A percentile compares a stretch with the other conserved stretches of the same genome.
Conservation (phyloP, 2,888 invertebrate species). For the Taenaris catops region DNA sequence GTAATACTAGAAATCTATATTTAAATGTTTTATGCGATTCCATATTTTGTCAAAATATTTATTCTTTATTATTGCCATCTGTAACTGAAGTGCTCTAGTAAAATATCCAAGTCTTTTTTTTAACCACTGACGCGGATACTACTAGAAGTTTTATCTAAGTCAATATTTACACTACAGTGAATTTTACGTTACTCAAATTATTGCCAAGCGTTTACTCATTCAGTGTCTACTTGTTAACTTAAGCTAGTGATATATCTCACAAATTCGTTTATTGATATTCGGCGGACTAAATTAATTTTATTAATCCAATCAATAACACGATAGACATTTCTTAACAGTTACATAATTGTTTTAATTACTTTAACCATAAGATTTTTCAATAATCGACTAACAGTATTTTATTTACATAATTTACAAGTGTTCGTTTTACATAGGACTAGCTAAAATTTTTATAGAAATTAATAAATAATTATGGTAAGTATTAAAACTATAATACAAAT, state of each 20-base stretch:
- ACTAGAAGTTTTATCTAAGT: slow-evolving; percentile 15
- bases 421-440: slow-evolving; percentile 59
- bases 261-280: slow-evolving; percentile 75
- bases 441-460: slow-evolving; percentile 43
- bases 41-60: not conserved
- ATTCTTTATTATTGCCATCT: slow-evolving; percentile 1
- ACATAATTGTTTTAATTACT: slow-evolving; percentile 39
- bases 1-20: no score
- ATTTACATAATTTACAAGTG: slow-evolving; percentile 46
- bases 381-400: slow-evolving; percentile 21
- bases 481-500: slow-evolving; percentile 27
- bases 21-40: not conserved
- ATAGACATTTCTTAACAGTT: slow-evolving; percentile 41
- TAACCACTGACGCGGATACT: slow-evolving; percentile 10
- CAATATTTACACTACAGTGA: slow-evolving; percentile 33
- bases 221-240: slow-evolving; percentile 47
- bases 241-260: slow-evolving; percentile 71
- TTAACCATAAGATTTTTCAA: slow-evolving; percentile 26
- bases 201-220: slow-evolving; percentile 71
- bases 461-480: slow-evolving; percentile 33
- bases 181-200: slow-evolving; percentile 51
- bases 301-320: slow-evolving; percentile 66
- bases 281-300: slow-evolving; percentile 65
- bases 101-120: slow-evolving; percentile 7
- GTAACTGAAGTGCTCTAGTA: slow-evolving; percentile 6